Evolutionary conservation across 2,888 invertebrate species (phyloP).

Genomic region (Hemistola chrysoprasaria): DNA sequence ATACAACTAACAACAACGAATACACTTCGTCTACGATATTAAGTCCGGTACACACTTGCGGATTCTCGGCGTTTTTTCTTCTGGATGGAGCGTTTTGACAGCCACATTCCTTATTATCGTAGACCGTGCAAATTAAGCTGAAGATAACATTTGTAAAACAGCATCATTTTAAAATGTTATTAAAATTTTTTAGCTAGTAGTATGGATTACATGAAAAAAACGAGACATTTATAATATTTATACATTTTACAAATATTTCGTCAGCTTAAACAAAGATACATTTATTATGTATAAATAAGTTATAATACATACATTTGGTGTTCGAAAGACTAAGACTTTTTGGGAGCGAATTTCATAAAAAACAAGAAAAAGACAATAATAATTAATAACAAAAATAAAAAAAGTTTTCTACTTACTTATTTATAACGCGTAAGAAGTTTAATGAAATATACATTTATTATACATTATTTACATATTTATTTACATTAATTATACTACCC

Average conservation of each 20-base stretch:
- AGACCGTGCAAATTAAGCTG: too few relatives aligned
- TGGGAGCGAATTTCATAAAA: constrained; percentile 48
- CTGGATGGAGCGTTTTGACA: too few relatives aligned
- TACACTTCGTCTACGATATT: constrained; percentile 32
- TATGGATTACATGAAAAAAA: too few relatives aligned
- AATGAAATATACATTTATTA: constrained; percentile 60
- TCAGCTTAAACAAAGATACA: constrained; percentile 27
- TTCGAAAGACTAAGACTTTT: constrained; percentile 50
- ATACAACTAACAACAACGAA: constrained; percentile 53
- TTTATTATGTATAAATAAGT: constrained; percentile 42
- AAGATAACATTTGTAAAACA: too few relatives aligned
- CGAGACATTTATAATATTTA: too few relatives aligned
- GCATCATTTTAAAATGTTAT: too few relatives aligned
- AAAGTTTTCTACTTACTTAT: constrained; percentile 45
- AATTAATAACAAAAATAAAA: constrained; percentile 57
- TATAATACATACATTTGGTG: constrained; percentile 53
- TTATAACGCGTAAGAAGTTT: constrained; percentile 32
- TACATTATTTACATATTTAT: constrained; percentile 63
- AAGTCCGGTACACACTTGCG: constrained; percentile 8
- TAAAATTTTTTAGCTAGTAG: too few relatives aligned
- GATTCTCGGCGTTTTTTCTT: too few relatives aligned
- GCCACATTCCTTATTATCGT: too few relatives aligned
- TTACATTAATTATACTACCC: constrained; percentile 46
- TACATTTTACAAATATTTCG: constrained; percentile 5
- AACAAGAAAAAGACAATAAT: constrained; percentile 33